phyloP scores from a whole-genome alignment of 2,888 invertebrate genomes.

The Biston stratarius region DNA sequence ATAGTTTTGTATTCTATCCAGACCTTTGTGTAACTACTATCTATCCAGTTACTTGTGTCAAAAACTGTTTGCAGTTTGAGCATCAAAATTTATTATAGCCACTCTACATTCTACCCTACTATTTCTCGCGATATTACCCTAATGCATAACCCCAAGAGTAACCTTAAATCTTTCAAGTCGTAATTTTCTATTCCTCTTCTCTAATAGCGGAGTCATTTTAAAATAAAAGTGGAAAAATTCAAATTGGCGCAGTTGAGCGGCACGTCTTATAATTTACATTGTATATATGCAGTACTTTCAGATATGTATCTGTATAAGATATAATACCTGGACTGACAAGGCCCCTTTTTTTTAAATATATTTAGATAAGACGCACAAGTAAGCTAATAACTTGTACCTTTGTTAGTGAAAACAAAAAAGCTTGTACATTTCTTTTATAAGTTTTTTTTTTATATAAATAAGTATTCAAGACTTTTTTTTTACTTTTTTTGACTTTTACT shows the following conservation, averaged over 20 bases:
- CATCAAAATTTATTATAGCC: not conserved
- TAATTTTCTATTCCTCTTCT: conserved; percentile 53
- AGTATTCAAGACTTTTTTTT: too few relatives aligned
- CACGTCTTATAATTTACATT: conserved; percentile 68
- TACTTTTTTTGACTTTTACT: too few relatives aligned
- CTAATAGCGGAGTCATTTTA: conserved; percentile 65
- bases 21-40: not conserved
- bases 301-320: too few relatives aligned
- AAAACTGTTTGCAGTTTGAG: not conserved
- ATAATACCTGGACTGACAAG: conserved; percentile 12
- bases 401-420: too few relatives aligned
- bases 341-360: conserved; percentile 59
- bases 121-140: conserved; percentile 23
- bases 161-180: conserved; percentile 37
- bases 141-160: conserved; percentile 34
- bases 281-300: conserved; percentile 63
- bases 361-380: conserved; percentile 22
- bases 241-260: conserved; percentile 59
- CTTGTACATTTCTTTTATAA: too few relatives aligned
- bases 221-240: conserved; percentile 69
- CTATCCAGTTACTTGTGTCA: not conserved
- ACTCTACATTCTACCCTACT: conserved; percentile 19
- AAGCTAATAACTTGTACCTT: too few relatives aligned
- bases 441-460: too few relatives aligned
- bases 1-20: too few relatives aligned